Percentiles rank a stretch among this genome's conserved stretches.
phyloP scores from a whole-genome alignment of 2,888 invertebrate genomes.

The Rhaphigaster nebulosa region DNA sequence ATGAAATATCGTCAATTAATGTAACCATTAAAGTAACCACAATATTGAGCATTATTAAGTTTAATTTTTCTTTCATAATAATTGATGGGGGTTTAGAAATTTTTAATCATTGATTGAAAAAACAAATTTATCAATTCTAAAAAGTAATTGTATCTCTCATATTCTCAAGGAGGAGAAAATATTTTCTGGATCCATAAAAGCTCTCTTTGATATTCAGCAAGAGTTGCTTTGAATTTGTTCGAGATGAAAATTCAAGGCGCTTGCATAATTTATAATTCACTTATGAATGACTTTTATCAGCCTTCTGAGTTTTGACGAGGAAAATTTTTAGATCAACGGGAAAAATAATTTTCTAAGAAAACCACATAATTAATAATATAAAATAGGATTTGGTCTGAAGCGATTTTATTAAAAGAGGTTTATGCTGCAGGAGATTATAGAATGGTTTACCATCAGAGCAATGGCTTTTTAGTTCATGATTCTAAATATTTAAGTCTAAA shows the following conservation, averaged over 20 bases:
- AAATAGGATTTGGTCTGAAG: no score
- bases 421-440: no score
- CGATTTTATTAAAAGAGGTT: no score
- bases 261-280: conserved; percentile 10
- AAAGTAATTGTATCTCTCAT: background rate
- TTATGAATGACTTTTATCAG: conserved; percentile 12
- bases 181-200: background rate
- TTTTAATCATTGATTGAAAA: background rate
- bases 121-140: no score
- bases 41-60: no score
- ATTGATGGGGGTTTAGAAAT: background rate
- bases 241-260: background rate
- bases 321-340: background rate
- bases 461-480: no score
- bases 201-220: background rate
- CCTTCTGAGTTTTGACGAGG: background rate
- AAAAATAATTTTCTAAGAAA: background rate
- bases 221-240: background rate
- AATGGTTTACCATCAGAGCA: no score
- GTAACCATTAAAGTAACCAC: no score
- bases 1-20: no score
- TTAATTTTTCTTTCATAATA: no score
- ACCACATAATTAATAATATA: no score
- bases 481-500: no score
- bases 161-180: background rate